phyloP scores from a whole-genome alignment of 2,113 vertebrate genomes.

The Eulacestoma nigropectus region DNA sequence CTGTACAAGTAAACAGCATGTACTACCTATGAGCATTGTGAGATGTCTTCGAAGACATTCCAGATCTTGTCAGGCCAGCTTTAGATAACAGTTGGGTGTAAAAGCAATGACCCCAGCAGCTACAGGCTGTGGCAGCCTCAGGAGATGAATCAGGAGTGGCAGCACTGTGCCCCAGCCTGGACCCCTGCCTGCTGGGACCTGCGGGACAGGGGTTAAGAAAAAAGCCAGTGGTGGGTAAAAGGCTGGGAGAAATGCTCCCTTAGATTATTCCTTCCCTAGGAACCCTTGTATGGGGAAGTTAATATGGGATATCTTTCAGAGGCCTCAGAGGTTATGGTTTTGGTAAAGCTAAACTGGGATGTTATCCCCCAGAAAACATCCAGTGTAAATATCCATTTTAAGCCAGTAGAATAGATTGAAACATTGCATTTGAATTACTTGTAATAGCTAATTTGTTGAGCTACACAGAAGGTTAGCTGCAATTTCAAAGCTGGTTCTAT shows the following conservation, averaged over 20 bases:
- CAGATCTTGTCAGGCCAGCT: background rate
- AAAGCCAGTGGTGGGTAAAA: background rate
- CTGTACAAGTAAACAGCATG: background rate
- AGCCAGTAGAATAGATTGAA: background rate
- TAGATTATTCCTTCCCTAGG: background rate
- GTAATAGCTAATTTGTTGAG: background rate
- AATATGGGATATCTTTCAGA: background rate
- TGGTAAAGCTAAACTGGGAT: background rate
- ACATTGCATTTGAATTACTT: background rate
- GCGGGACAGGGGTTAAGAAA: background rate
- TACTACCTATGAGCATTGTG: too few relatives aligned
- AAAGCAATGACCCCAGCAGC: background rate
- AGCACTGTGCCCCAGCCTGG: fast-evolving
- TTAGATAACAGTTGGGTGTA: background rate
- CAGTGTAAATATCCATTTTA: background rate
- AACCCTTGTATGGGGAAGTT: background rate
- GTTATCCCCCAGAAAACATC: background rate
- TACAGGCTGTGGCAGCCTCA: fast-evolving
- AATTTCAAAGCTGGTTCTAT: background rate
- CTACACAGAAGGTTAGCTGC: background rate
- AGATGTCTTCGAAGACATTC: background rate
- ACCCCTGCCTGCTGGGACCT: background rate
- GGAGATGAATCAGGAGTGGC: background rate
- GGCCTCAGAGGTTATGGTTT: background rate
- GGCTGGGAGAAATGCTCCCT: background rate